A percentile compares a stretch with the other conserved stretches of the same genome.
These are phyloP conservation scores for Zosterops lateralis DNA, from an alignment of 2,113 vertebrate species.

Conservation along the genomic window DNA sequence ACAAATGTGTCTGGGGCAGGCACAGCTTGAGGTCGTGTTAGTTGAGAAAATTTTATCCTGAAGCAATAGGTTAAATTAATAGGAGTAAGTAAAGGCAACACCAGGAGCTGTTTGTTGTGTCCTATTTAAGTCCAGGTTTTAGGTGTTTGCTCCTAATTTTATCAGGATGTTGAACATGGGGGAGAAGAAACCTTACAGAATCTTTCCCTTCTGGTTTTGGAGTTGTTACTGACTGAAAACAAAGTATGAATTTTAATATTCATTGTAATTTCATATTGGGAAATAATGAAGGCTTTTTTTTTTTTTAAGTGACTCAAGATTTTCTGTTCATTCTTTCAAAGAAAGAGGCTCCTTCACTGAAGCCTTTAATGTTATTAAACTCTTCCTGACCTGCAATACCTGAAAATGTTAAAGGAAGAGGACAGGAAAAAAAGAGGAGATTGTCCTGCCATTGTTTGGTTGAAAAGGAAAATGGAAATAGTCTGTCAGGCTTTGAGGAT, in stretches of 20 bases:
- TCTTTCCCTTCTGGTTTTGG: background rate
- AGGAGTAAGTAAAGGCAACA: background rate
- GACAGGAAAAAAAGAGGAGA: background rate
- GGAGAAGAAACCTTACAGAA: background rate
- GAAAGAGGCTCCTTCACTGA: background rate
- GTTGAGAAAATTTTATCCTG: background rate
- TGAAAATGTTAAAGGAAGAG: background rate
- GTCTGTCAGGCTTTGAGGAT: background rate
- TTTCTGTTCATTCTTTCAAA: background rate
- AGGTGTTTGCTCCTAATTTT: background rate
- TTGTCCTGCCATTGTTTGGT: background rate
- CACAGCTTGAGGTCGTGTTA: background rate
- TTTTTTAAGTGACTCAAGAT: background rate
- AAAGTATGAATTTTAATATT: background rate
- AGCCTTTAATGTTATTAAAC: background rate
- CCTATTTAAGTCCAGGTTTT: background rate
- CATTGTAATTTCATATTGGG: background rate
- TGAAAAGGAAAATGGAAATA: background rate
- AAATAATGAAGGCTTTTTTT: background rate
- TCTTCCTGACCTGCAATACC: background rate
- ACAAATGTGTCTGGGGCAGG: background rate
- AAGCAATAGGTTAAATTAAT: background rate
- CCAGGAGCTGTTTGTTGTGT: background rate
- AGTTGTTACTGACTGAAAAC: background rate
- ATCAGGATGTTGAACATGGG: background rate